Conservation (phyloP, 2,113 vertebrate species). For the Tetrax tetrax region DNA sequence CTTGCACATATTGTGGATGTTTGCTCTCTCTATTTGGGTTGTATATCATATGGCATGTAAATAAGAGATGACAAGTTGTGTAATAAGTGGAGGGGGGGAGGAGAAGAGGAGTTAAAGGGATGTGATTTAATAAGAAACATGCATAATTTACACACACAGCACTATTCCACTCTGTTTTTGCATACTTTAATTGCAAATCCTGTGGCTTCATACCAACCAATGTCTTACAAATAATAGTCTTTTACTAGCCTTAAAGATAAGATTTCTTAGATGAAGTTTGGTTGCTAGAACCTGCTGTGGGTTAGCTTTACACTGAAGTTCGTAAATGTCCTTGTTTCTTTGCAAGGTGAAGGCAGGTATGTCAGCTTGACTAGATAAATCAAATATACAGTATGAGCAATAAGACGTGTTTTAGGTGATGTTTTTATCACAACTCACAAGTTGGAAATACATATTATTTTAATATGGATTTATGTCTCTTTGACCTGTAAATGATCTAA, state of each 20-base stretch:
- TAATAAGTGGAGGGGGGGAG: slow-evolving; percentile 7
- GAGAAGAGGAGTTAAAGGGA: background rate
- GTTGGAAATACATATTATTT: background rate
- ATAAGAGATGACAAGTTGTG: slow-evolving; percentile 60
- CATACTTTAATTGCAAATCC: slow-evolving; percentile 49
- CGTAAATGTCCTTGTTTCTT: background rate
- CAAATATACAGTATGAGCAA: background rate
- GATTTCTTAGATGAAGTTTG: background rate
- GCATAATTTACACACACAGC: slow-evolving; percentile 57
- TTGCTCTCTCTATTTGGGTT: slow-evolving; percentile 63
- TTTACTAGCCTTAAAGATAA: background rate
- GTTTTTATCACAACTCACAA: background rate
- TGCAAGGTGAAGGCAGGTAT: background rate
- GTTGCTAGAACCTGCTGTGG: background rate
- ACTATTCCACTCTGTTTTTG: slow-evolving; percentile 25
- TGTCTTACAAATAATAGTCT: background rate
- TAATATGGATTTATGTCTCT: background rate
- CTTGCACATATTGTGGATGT: background rate
- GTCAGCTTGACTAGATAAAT: background rate
- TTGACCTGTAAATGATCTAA: background rate
- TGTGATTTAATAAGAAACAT: slow-evolving; percentile 57
- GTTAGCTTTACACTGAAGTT: background rate
- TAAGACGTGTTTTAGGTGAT: background rate
- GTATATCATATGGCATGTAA: slow-evolving; percentile 50
- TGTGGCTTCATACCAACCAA: background rate